phyloP scores from a whole-genome alignment of 1,140 invertebrate species.

The Lerema accius region DNA sequence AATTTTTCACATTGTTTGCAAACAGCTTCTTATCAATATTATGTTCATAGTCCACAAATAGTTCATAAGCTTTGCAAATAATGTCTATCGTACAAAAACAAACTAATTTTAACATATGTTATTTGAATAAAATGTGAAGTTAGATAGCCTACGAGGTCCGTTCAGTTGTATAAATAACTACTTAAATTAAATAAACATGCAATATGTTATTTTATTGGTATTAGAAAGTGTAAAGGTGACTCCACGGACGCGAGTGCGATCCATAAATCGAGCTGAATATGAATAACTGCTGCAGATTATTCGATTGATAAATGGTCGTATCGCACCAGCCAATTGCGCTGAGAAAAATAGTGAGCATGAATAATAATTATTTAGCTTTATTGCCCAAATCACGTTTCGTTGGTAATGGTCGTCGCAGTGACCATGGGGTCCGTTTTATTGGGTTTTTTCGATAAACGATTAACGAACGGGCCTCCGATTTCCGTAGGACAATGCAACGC shows the following conservation, averaged over 20 bases:
- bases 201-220: conserved; percentile 9
- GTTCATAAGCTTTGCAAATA: conserved; percentile 47
- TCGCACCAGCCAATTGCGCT: conserved; percentile 56
- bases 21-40: conserved; percentile 52
- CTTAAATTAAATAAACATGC: conserved; percentile 7
- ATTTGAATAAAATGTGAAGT: conserved; percentile 36
- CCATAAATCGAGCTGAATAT: conserved; percentile 62
- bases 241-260: conserved; percentile 44
- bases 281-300: conserved; percentile 75
- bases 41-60: conserved; percentile 44
- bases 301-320: conserved; percentile 73
- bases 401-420: conserved; percentile 64
- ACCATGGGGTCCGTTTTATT: conserved; percentile 74
- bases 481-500: conserved; percentile 68
- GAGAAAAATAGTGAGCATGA: conserved; percentile 63
- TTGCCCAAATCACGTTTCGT: conserved; percentile 67
- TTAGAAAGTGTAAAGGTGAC: conserved; percentile 31
- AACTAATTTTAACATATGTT: conserved; percentile 49
- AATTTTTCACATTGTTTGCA: conserved; percentile 40
- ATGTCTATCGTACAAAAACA: conserved; percentile 49
- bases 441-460: conserved; percentile 74
- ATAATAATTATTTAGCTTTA: conserved; percentile 73
- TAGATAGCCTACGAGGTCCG: conserved; percentile 11
- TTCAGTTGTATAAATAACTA: conserved; percentile 13
- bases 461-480: conserved; percentile 72